These are phyloP conservation scores for Eulemur albifrons DNA, from an alignment of 2,797 vertebrate species.

Conservation along the genomic window DNA sequence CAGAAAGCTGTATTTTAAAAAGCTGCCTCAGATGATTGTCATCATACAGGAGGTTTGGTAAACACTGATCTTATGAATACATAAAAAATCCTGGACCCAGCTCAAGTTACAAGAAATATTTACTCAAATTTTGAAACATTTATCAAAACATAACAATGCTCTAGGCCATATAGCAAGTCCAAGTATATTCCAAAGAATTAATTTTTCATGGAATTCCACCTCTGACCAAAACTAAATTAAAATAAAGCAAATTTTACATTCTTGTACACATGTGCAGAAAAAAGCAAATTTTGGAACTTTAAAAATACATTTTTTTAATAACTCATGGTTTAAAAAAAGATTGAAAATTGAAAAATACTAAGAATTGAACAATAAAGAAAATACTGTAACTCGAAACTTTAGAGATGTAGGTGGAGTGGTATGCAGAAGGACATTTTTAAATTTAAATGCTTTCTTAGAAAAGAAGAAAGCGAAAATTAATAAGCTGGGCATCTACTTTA, in stretches of 20 bases:
- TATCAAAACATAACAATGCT: neutral
- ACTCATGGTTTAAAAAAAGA: neutral
- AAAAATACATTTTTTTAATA: neutral
- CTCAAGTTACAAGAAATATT: neutral
- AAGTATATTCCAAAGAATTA: neutral
- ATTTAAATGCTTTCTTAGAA: neutral
- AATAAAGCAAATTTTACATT: neutral
- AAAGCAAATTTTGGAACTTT: neutral
- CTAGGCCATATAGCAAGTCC: neutral
- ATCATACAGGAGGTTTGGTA: neutral
- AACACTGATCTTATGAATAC: neutral
- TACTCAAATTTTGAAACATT: neutral
- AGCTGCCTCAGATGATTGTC: neutral
- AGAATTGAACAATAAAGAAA: neutral
- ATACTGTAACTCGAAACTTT: neutral
- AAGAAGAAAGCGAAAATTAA: slow-evolving; percentile 2
- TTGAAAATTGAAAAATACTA: neutral
- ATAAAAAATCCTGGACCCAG: neutral
- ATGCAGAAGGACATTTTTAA: neutral
- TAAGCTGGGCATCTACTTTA: neutral
- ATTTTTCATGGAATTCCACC: neutral
- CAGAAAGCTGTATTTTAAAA: neutral
- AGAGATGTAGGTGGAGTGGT: neutral
- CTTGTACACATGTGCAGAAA: neutral
- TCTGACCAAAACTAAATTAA: neutral